phyloP scores from a whole-genome alignment of 2,113 vertebrate species.

The Xenopus laevis region DNA sequence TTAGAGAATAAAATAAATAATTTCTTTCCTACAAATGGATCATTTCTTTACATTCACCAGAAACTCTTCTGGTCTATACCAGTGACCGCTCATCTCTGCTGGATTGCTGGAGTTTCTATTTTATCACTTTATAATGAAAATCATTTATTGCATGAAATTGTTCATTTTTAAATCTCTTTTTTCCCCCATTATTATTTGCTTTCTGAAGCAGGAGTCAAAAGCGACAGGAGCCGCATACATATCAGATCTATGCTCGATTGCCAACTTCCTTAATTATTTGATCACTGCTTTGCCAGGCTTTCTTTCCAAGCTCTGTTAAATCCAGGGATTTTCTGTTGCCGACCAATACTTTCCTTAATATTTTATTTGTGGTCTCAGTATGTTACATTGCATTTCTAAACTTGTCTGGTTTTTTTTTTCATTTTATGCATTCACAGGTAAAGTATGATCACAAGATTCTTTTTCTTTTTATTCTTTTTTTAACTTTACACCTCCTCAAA shows the following conservation, averaged over 20 bases:
- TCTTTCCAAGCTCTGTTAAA: slow-evolving; percentile 1
- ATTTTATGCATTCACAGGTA: too few species aligned
- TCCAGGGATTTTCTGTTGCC: neutral
- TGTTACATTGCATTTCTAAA: neutral
- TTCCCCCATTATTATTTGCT: neutral
- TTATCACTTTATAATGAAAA: neutral
- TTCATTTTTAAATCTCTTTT: neutral
- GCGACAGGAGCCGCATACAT: neutral
- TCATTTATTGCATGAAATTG: neutral
- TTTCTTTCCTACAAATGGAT: too few species aligned
- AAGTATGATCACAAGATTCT: neutral
- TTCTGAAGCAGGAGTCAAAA: neutral
- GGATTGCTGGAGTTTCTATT: too few species aligned
- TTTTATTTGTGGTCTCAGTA: neutral
- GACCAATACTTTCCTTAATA: neutral
- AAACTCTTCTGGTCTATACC: too few species aligned
- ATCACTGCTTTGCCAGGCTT: neutral
- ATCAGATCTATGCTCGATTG: neutral
- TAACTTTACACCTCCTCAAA: neutral
- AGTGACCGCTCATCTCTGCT: too few species aligned
- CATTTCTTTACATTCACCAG: too few species aligned
- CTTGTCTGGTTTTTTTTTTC: neutral
- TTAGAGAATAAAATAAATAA: too few species aligned
- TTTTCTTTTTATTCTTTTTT: neutral
- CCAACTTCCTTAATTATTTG: neutral